Evolutionary conservation across 2,888 invertebrate species (phyloP), one percentile per base, ranked within the genome.

Genomic region (Phengaris arion): DNA sequence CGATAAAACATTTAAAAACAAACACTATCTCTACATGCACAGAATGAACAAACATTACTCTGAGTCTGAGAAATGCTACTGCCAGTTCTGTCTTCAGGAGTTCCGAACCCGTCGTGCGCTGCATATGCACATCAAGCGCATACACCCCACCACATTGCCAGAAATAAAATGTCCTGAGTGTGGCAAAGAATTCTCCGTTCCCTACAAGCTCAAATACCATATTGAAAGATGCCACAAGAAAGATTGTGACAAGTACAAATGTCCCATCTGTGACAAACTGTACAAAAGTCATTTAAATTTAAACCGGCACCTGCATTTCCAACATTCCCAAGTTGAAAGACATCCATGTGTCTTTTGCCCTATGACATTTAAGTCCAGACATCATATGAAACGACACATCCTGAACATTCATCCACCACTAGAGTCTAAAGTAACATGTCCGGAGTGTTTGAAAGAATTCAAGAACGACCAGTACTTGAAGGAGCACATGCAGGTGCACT

Each of bases 11-110:
- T 93, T 93, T 77, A 93, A 93, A 74, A 93, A 93, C 59, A 93
- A 93, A 77, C 93, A 93, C 77, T 93, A 93, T 76, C 54, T 93
- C 0, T 93, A 93, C 81, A 93, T 93, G 93, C 93, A 93, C 77
- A 78, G 92, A 2, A 93, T 93, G 93, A 93, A 93, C 57, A 92
- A 92, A 9, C 93, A 93, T 76, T 93, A 93, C n/a, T 92, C 93
- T 0, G 92, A 93, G 15, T 80, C 86, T 0, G 92, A 92, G 79
- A 91, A 92, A 54, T 90, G 92, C 70, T 91, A 85, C 78, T 93
- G 93, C 64, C 91, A 93, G 72, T 90, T 89, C 76, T 93, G 93
- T 57, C 81, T 92, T 0, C 93, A 93, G 79, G 92, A 92, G 75
- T 93, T 92, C 55, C 79, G 92, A 1, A 93, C 93, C 0, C 76